Evolutionary conservation across 2,113 vertebrate species (phyloP), one percentile per base, ranked within the genome.

Genomic region (Dicrurus megarhynchus): DNA sequence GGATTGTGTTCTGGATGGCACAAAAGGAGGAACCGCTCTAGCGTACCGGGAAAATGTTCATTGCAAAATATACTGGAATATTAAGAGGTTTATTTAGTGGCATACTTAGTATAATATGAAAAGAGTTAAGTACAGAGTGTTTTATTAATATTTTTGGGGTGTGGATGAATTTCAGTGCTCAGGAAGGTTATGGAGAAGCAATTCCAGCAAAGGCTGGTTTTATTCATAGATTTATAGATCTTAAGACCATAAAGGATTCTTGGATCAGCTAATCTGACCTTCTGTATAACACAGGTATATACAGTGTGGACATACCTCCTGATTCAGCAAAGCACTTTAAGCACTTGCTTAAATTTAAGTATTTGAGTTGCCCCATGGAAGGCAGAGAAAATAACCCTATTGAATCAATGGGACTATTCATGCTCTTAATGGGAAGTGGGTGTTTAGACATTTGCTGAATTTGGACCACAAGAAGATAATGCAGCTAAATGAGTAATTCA

Each of bases 51-150:
- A 95, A 96, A 97, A 98, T 97, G 96, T 97, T 98, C 97, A 97
- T 95, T 96, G 97, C 96, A 95, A 97, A 96, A 97, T 97, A 97
- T 96, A 97, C 87, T 90, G 95, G 95, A 97, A 97, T 98, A 97
- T 98, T 97, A 98, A 97, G 96, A 96, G 94, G 97, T 97, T 97
- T 98, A 97, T 97, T 98, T 97, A 97, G 97, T 95, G 89, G 80
- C 21, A 1, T 91, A 89, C 95, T 96, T 97, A 96, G 94, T 96
- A 93, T 94, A 95, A 94, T 96, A 95, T 77, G 91, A 96, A 95
- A 94, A 96, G 93, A 97, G 95, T 95, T 96, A 97, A 96, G 96
- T 85, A 61, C 87, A 32, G 70, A 63, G 77, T 86, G 89, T 96
- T 96, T 96, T 96, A 95, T 95, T 97, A 95, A 95, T 97, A 93